Evolutionary conservation across 2,113 vertebrate species (phyloP).

Genomic region (Otis tarda): DNA sequence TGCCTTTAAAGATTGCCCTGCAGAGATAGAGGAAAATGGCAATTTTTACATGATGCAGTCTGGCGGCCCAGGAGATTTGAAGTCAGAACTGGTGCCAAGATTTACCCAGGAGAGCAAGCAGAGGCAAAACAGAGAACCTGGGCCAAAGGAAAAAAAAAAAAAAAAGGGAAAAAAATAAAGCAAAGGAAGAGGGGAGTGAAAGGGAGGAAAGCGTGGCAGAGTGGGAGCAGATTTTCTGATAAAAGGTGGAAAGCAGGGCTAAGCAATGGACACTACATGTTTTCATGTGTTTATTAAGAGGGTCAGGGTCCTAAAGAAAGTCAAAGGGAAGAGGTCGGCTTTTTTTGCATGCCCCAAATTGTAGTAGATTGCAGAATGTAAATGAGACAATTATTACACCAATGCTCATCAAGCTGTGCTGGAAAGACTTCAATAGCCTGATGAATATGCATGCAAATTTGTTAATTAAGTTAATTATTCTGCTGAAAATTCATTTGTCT

Average conservation of each 20-base stretch:
- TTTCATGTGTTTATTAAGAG: conserved; percentile 46
- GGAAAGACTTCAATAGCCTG: conserved; percentile 99
- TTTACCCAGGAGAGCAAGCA: conserved; percentile 93
- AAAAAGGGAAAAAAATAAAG: conserved; percentile 2
- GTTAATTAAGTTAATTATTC: conserved; percentile 99
- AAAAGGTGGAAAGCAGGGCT: conserved; percentile 33
- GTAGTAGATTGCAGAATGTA: conserved; percentile 99
- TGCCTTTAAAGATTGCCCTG: conserved; percentile 99
- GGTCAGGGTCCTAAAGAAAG: conserved; percentile 73
- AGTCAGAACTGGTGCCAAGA: conserved; percentile 97
- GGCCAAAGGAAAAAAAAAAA: conserved; percentile 68
- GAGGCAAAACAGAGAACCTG: conserved; percentile 80
- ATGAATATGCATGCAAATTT: conserved; percentile 99
- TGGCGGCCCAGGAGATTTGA: conserved; percentile 98
- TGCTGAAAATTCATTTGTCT: conserved; percentile 99
- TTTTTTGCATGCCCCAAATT: conserved; percentile 87
- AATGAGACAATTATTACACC: conserved; percentile 99
- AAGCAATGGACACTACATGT: conserved; percentile 51
- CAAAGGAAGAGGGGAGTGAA: not conserved
- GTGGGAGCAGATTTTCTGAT: conserved; percentile 1
- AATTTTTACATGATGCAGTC: conserved; percentile 94
- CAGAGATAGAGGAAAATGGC: conserved; percentile 92
- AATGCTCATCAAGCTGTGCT: conserved; percentile 99
- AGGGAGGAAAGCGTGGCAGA: conserved; percentile 11
- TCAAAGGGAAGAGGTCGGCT: conserved; percentile 78